These are phyloP conservation scores for Rhagium mordax DNA, from an alignment of 2,888 invertebrate species.

Conservation along the genomic window DNA sequence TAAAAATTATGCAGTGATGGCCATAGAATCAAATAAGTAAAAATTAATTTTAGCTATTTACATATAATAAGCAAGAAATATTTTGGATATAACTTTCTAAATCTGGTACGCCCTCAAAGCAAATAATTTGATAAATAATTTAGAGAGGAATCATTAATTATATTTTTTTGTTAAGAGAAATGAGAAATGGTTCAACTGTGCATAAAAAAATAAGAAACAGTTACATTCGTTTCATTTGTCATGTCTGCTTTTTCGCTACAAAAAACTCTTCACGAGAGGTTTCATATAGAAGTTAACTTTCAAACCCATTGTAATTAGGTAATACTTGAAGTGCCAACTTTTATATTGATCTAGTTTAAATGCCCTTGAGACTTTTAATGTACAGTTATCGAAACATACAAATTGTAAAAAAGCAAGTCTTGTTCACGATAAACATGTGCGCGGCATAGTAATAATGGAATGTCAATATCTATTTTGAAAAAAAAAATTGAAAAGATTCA, in stretches of 20 bases:
- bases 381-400: neutral
- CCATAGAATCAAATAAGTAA: too few relatives aligned
- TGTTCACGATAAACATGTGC: neutral
- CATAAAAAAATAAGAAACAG: neutral
- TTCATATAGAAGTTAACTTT: neutral
- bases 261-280: neutral
- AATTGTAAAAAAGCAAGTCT: neutral
- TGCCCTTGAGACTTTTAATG: neutral
- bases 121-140: neutral
- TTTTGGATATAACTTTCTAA: neutral
- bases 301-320: neutral
- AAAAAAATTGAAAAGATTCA: too few relatives aligned
- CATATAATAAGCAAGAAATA: too few relatives aligned
- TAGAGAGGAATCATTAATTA: neutral
- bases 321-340: neutral
- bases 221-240: neutral
- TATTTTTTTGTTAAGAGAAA: neutral
- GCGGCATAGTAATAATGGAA: too few relatives aligned
- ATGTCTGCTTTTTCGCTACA: neutral
- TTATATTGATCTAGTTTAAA: neutral
- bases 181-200: neutral
- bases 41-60: too few relatives aligned
- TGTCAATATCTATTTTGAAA: too few relatives aligned
- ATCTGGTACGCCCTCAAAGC: neutral
- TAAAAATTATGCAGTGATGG: too few relatives aligned